Conservation (phyloP, 2,113 vertebrate species). For the Pomatostomus ruficeps region DNA sequence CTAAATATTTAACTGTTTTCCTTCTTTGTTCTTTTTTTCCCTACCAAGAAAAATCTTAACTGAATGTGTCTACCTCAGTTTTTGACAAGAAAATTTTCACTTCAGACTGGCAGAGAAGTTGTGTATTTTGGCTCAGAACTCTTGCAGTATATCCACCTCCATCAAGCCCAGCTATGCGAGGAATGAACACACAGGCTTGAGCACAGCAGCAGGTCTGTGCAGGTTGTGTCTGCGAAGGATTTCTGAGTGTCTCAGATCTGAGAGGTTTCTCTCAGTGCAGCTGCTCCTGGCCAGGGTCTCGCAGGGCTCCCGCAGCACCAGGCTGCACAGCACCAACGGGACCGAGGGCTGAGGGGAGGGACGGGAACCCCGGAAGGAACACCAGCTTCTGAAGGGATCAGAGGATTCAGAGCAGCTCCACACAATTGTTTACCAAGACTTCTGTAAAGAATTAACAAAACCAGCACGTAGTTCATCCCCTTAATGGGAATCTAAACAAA, state of each 20-base stretch:
- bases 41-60: neutral
- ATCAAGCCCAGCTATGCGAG: neutral
- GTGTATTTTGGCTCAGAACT: neutral
- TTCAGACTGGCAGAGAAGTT: neutral
- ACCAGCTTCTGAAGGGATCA: neutral
- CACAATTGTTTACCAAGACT: neutral
- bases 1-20: neutral
- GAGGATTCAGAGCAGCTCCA: neutral
- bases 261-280: neutral
- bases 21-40: neutral
- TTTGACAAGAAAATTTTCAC: neutral
- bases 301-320: neutral
- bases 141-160: neutral
- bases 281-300: neutral
- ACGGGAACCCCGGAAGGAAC: neutral
- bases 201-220: conserved; percentile 7
- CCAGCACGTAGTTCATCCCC: neutral
- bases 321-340: neutral
- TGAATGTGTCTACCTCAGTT: neutral
- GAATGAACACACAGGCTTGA: neutral
- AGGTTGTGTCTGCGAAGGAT: neutral
- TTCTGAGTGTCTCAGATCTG: neutral
- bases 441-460: neutral
- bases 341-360: neutral
- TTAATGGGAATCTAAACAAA: neutral